Evolutionary conservation across 2,888 invertebrate genomes (phyloP).

Genomic region (Onthophagus sagittarius): DNA sequence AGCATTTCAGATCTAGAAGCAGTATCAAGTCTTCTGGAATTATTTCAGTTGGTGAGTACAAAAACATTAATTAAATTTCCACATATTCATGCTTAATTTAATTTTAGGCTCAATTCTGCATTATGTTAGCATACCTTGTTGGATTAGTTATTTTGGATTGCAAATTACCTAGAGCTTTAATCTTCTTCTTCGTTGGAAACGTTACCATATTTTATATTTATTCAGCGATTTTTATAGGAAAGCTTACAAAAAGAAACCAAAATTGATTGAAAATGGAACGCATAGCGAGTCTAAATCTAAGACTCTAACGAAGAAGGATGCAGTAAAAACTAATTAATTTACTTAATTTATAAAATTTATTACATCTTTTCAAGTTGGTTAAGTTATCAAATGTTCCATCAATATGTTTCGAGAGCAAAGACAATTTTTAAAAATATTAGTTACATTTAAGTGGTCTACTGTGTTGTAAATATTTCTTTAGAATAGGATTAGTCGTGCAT

Average conservation of each 20-base stretch:
- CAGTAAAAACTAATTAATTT: neutral
- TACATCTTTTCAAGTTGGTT: too few relatives aligned
- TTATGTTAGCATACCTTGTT: conserved; percentile 69
- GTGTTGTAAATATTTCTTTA: too few relatives aligned
- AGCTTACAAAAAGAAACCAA: conserved; percentile 38
- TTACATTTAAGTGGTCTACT: too few relatives aligned
- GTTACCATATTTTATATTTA: conserved; percentile 71
- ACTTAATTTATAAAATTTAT: neutral
- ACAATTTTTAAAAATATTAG: too few relatives aligned
- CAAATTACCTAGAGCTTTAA: conserved; percentile 67
- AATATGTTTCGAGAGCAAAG: too few relatives aligned
- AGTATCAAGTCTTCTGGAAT: too few relatives aligned
- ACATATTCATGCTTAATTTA: conserved; percentile 26
- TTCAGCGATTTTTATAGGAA: conserved; percentile 70
- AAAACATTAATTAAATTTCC: neutral
- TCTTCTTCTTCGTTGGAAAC: conserved; percentile 63
- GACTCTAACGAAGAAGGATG: neutral
- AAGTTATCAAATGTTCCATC: too few relatives aligned
- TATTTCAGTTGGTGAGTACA: conserved; percentile 71
- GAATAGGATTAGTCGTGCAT: too few relatives aligned
- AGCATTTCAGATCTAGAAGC: too few relatives aligned
- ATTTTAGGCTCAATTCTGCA: conserved; percentile 68
- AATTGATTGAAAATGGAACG: conserved; percentile 1
- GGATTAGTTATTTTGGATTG: conserved; percentile 63
- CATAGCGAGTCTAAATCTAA: too few relatives aligned